phyloP scores from a whole-genome alignment of 2,113 vertebrate genomes.

The Chaenogobius annularis region DNA sequence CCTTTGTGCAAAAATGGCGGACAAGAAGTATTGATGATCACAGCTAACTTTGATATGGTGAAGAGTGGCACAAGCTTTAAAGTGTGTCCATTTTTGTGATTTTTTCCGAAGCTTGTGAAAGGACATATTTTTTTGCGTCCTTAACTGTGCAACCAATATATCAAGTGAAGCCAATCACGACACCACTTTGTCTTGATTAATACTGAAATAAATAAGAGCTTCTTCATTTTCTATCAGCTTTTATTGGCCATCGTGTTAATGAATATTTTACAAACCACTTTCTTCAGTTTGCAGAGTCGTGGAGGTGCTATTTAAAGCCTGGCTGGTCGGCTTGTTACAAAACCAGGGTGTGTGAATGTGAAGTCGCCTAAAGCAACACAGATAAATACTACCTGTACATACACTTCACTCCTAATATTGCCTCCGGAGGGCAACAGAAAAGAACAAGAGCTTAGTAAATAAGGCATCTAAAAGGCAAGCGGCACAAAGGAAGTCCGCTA shows the following conservation, averaged over 20 bases:
- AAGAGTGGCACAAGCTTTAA: slow-evolving; percentile 33
- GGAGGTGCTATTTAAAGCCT: slow-evolving; percentile 22
- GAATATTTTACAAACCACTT: slow-evolving; percentile 13
- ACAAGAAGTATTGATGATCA: slow-evolving; percentile 44
- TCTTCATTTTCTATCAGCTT: slow-evolving; percentile 14
- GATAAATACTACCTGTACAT: slow-evolving; percentile 76
- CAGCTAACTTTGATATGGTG: slow-evolving; percentile 30
- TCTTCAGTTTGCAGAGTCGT: slow-evolving; percentile 24
- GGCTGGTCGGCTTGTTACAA: slow-evolving; percentile 34
- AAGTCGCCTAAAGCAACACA: slow-evolving; percentile 58
- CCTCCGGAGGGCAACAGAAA: slow-evolving; percentile 63
- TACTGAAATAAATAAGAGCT: slow-evolving; percentile 44
- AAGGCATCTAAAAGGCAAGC: slow-evolving; percentile 81
- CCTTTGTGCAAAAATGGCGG: slow-evolving; percentile 34
- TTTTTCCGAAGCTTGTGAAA: slow-evolving; percentile 18
- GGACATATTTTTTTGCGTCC: slow-evolving; percentile 7
- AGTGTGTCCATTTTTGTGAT: slow-evolving; percentile 13
- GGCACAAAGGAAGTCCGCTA: slow-evolving; percentile 56
- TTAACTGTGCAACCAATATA: slow-evolving; percentile 11
- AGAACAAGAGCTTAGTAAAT: slow-evolving; percentile 73
- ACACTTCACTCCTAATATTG: slow-evolving; percentile 69
- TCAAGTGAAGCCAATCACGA: slow-evolving; percentile 19
- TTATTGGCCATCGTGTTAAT: slow-evolving; percentile 18
- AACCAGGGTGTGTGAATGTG: slow-evolving; percentile 53
- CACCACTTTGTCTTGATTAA: slow-evolving; percentile 7